Base-by-base conservation (phyloP, 1,140 invertebrate genomes). In the Drosophila fuyamai region DNA sequence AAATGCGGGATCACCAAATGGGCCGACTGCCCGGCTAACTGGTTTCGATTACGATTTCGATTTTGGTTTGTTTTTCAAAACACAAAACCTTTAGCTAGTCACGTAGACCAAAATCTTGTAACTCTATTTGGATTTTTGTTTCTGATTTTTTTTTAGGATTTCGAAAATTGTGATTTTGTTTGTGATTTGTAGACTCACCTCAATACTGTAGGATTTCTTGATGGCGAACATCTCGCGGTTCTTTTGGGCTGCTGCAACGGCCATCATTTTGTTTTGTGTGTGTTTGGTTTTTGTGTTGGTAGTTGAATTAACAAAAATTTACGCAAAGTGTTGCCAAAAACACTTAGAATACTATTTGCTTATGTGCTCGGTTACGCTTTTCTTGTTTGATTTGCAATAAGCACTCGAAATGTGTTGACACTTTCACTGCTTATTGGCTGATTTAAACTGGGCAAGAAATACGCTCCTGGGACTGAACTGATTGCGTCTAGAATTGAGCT, bases 161-260 rank as follows among this genome's bases (percentile, higher is more conserved):
- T 41, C 5, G 16, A 29, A 62, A 23, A 14, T 8, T 16, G 14
- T 16, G 38, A 23, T 5, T 58, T 38, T 62, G 29, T 40, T 36
- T 46, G n/a, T 53, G 3, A 12, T 5, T 51, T 41, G 38, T n/a
- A 12, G 29, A 94, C 96, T 96, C 94, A 98, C 97, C 97, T 98
- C 98, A 92, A 98, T 97, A 94, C 97, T 98, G 95, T 98, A 98
- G 78, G 97, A 98, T 93, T 98, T 98, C 94, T 98, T 97, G 94
- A 97, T 98, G 93, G 97, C 97, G 94, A 97, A 97, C 96, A 97
- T 96, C 93, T 97, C 97, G 92, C 97, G 95, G 93, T 97, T 97
- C 93, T 97, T 97, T 93, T 97, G 96, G 53, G 96, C 96, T 92
- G 96, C 96, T 92, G 96, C 96, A 88, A 97, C 96, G 92, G 96